Evolutionary conservation across 2,888 invertebrate genomes (phyloP).

Genomic region (Odontocolon sp.): DNA sequence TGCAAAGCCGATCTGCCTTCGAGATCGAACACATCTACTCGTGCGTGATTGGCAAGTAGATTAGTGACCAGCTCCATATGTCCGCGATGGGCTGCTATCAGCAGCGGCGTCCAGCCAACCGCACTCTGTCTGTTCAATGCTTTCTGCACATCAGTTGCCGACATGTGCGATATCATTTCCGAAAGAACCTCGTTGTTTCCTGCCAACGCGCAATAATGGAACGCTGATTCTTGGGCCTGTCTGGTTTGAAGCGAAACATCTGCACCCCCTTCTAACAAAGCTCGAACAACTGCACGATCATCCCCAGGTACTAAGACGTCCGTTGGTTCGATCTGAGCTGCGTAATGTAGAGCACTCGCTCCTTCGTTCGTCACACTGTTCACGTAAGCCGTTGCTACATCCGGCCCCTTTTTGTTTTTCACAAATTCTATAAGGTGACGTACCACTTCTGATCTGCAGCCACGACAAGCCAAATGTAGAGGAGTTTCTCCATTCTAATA

Average conservation of each 20-base stretch:
- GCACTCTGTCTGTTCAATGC: slow-evolving; percentile 97
- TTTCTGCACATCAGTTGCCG: slow-evolving; percentile 93
- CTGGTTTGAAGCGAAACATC: slow-evolving; percentile 93
- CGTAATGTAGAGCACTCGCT: slow-evolving; percentile 96
- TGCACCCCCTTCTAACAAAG: slow-evolving; percentile 94
- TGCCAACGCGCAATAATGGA: slow-evolving; percentile 96
- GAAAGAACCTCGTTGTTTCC: slow-evolving; percentile 97
- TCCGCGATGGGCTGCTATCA: slow-evolving; percentile 97
- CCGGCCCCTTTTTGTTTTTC: slow-evolving; percentile 88
- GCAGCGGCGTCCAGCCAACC: slow-evolving; percentile 97
- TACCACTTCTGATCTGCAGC: slow-evolving; percentile 92
- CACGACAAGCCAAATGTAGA: slow-evolving; percentile 95
- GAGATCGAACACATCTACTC: slow-evolving; percentile 99
- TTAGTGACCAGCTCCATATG: slow-evolving; percentile 97
- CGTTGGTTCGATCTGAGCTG: slow-evolving; percentile 93
- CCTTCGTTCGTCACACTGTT: slow-evolving; percentile 95
- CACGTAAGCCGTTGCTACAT: slow-evolving; percentile 91
- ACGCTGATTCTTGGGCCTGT: slow-evolving; percentile 94
- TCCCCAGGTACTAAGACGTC: slow-evolving; percentile 88
- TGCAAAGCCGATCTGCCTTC: slow-evolving; percentile 98
- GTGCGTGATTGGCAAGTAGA: slow-evolving; percentile 95
- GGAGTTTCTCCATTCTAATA: slow-evolving; percentile 97
- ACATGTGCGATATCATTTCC: slow-evolving; percentile 96
- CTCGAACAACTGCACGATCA: slow-evolving; percentile 93
- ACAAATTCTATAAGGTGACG: slow-evolving; percentile 92